Evolutionary conservation across 2,888 invertebrate genomes (phyloP).

Genomic region (Eilema griseolum): DNA sequence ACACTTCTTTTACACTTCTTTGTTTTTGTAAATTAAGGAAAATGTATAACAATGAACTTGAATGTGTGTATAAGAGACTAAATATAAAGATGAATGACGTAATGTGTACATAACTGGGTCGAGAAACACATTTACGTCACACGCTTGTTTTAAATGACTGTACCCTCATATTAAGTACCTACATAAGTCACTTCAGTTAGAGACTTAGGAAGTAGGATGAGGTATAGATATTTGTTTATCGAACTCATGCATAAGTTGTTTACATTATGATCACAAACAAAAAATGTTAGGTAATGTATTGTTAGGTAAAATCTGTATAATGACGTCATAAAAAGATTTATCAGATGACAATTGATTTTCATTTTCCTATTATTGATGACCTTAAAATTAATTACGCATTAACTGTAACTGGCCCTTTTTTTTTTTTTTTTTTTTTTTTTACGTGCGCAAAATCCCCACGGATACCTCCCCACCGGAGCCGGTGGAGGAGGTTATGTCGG

Average conservation of each 20-base stretch:
- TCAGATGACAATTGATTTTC: background rate
- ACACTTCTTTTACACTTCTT: background rate
- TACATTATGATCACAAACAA: background rate
- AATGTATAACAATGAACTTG: background rate
- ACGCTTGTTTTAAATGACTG: background rate
- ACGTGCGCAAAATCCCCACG: no score
- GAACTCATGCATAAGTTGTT: background rate
- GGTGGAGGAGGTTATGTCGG: no score
- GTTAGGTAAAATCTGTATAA: no score
- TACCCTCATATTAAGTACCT: background rate
- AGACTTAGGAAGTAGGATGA: no score
- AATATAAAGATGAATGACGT: background rate
- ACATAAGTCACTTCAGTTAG: background rate
- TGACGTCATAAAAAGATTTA: background rate
- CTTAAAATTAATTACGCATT: background rate
- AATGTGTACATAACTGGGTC: background rate
- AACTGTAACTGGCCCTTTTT: background rate
- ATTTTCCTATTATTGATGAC: background rate
- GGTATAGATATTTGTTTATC: background rate
- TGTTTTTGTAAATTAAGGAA: background rate
- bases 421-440: no score
- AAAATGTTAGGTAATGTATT: no score
- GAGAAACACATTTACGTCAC: constrained; percentile 1
- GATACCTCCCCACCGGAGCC: no score
- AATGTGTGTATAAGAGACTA: background rate